Evolutionary conservation across 2,888 invertebrate species (phyloP).

Genomic region (Lithophane leautieri): DNA sequence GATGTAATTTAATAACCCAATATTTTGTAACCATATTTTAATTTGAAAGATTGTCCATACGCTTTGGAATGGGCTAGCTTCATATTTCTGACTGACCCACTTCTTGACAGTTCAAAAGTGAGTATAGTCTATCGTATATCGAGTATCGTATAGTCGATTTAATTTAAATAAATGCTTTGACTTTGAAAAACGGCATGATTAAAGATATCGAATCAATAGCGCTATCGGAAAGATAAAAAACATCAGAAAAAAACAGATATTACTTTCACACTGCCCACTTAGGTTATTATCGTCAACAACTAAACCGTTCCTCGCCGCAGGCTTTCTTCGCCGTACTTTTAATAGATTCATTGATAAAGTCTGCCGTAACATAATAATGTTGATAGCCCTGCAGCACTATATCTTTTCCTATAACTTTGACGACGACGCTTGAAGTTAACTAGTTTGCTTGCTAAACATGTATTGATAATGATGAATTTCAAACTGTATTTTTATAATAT

Average conservation of each 20-base stretch:
- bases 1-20: neutral
- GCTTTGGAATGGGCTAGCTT: neutral
- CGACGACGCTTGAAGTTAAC: neutral
- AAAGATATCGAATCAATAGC: neutral
- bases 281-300: conserved; percentile 15
- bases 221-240: neutral
- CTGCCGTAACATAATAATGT: neutral
- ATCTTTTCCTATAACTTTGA: conserved; percentile 15
- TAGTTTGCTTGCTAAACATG: neutral
- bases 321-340: conserved; percentile 19
- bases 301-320: neutral
- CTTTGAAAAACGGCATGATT: neutral
- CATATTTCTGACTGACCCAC: neutral
- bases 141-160: too few relatives aligned
- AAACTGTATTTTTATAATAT: too few relatives aligned
- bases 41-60: neutral
- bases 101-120: too few relatives aligned
- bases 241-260: neutral
- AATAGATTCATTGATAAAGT: conserved; percentile 17
- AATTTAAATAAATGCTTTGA: neutral
- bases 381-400: conserved; percentile 20
- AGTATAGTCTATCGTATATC: neutral
- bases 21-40: neutral
- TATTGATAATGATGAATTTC: too few relatives aligned
- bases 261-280: neutral